Evolutionary conservation across 1,140 invertebrate species (phyloP).

Genomic region (Daktulosphaira vitifoliae): DNA sequence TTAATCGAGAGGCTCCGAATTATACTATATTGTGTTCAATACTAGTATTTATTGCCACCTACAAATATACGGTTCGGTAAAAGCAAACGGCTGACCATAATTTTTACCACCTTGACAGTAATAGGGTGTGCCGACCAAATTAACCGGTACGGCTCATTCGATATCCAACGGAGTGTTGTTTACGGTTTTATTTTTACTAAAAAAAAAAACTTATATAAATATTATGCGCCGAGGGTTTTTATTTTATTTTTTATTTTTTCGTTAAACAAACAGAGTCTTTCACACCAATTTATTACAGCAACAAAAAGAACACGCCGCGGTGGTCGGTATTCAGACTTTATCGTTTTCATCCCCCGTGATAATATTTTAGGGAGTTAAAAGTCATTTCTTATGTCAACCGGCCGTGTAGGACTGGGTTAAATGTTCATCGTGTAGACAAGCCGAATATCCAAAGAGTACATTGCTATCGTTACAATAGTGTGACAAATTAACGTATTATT

Average conservation of each 20-base stretch:
- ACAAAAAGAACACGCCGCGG: constrained; percentile 29
- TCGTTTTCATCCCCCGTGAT: constrained; percentile 16
- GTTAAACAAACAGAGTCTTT: constrained; percentile 22
- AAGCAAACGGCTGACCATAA: constrained; percentile 1
- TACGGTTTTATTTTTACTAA: constrained; percentile 9
- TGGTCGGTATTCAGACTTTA: constrained; percentile 13
- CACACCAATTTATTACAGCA: constrained; percentile 30
- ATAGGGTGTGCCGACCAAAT: constrained; percentile 32
- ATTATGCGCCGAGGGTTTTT: constrained; percentile 20
- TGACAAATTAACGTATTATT: too few relatives aligned
- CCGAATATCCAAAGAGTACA: too few relatives aligned
- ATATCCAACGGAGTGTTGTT: constrained; percentile 23
- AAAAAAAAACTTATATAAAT: constrained; percentile 1
- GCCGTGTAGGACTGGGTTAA: not conserved
- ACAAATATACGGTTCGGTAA: constrained; percentile 20
- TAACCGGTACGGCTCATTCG: constrained; percentile 18
- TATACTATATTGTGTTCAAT: too few relatives aligned
- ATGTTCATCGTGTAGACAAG: not conserved
- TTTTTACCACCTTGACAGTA: constrained; percentile 29
- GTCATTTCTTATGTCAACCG: constrained; percentile 21
- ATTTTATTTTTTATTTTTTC: not conserved
- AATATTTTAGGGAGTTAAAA: constrained; percentile 28
- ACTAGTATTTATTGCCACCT: constrained; percentile 29
- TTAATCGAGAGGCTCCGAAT: constrained; percentile 11
- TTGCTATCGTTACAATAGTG: too few relatives aligned